Conservation (phyloP, 2,797 vertebrate genomes). For the Spheniscus humboldti region DNA sequence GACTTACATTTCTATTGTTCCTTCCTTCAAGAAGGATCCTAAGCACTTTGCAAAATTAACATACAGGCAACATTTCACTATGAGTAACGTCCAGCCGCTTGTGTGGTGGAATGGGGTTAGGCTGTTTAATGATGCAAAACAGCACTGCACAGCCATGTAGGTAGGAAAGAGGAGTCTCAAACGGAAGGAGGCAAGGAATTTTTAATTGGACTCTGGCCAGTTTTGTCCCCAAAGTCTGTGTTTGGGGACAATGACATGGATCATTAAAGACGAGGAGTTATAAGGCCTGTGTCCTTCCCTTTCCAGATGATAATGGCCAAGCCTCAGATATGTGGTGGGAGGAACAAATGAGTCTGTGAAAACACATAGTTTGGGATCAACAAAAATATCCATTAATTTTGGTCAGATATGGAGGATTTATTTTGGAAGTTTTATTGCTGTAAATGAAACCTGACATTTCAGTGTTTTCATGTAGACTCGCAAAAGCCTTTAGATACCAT, state of each 20-base stretch:
- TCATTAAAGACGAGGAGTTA: background rate
- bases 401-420: background rate
- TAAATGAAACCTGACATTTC: background rate
- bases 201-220: background rate
- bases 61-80: background rate
- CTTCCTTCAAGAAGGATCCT: slow-evolving; percentile 30
- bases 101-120: background rate
- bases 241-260: background rate
- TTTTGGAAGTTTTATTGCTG: background rate
- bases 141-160: background rate
- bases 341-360: background rate
- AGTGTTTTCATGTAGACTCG: background rate
- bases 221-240: background rate
- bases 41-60: slow-evolving; percentile 28
- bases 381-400: background rate
- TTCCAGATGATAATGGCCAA: background rate
- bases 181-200: background rate
- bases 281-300: background rate
- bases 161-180: background rate
- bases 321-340: background rate
- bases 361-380: background rate
- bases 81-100: background rate
- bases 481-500: background rate
- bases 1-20: slow-evolving; percentile 20
- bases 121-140: slow-evolving; percentile 6